A percentile compares a stretch with the other conserved stretches of the same genome.
Conservation (phyloP, 2,113 vertebrate genomes). For the Pleuronectes platessa region DNA sequence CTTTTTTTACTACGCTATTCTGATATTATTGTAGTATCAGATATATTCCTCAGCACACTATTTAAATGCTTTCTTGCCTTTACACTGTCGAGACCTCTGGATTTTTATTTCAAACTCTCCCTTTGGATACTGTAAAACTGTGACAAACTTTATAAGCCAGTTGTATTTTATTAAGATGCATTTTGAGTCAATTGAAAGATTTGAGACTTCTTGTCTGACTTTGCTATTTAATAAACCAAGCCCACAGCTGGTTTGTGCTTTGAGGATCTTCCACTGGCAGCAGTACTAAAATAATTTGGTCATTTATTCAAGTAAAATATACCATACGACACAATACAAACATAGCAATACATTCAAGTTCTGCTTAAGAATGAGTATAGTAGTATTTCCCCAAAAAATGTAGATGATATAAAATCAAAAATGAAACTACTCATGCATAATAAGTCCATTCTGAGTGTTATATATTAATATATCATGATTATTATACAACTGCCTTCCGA, state of each 20-base stretch:
- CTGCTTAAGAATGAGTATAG: too few relatives aligned
- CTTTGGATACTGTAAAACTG: constrained; percentile 96
- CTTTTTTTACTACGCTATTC: constrained; percentile 87
- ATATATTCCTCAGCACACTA: constrained; percentile 80
- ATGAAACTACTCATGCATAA: neutral
- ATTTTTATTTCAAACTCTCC: constrained; percentile 89
- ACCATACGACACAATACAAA: neutral
- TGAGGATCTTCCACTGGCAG: constrained; percentile 25
- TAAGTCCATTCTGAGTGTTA: neutral
- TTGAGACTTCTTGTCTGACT: constrained; percentile 88
- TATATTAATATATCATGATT: too few relatives aligned
- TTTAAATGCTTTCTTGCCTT: constrained; percentile 90
- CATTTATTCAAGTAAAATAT: neutral
- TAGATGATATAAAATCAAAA: neutral
- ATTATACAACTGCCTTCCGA: too few relatives aligned
- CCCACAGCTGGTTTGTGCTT: constrained; percentile 69
- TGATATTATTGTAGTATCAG: constrained; percentile 72
- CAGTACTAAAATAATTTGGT: neutral
- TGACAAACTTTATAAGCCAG: constrained; percentile 97
- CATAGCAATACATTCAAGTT: too few relatives aligned
- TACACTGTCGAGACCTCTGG: constrained; percentile 87
- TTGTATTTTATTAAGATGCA: constrained; percentile 96
- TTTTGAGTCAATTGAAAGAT: constrained; percentile 89
- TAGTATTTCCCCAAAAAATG: too few relatives aligned
- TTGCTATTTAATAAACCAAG: constrained; percentile 97